Conservation (phyloP, 2,113 vertebrate genomes). For the Carlito syrichta region DNA sequence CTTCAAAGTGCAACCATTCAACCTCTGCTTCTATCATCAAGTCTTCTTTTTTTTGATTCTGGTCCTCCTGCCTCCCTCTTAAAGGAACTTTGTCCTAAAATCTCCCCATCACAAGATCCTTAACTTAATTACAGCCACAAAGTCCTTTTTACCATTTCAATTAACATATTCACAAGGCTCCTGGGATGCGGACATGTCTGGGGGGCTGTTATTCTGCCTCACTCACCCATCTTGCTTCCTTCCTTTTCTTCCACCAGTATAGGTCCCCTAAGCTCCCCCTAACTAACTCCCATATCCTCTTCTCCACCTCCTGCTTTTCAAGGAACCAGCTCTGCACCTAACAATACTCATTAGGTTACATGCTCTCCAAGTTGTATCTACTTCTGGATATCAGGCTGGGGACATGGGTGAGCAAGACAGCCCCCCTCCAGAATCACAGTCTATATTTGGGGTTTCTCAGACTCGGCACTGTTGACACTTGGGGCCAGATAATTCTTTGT, state of each 20-base stretch:
- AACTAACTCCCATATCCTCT: not conserved
- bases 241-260: not conserved
- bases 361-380: too few species aligned
- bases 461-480: not conserved
- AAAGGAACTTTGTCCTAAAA: too few species aligned
- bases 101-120: not conserved
- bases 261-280: not conserved
- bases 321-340: too few species aligned
- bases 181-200: not conserved
- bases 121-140: not conserved
- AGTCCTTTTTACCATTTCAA: not conserved
- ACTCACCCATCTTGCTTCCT: not conserved
- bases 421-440: not conserved
- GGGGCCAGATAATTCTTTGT: not conserved
- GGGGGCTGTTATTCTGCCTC: not conserved
- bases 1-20: not conserved
- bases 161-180: too few species aligned
- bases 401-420: not conserved
- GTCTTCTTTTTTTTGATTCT: not conserved
- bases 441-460: not conserved
- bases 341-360: accelerated
- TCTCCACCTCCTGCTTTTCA: not conserved
- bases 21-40: not conserved
- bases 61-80: not conserved
- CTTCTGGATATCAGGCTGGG: not conserved